Conservation (phyloP, 2,888 invertebrate genomes). For the Apamea sordens region DNA sequence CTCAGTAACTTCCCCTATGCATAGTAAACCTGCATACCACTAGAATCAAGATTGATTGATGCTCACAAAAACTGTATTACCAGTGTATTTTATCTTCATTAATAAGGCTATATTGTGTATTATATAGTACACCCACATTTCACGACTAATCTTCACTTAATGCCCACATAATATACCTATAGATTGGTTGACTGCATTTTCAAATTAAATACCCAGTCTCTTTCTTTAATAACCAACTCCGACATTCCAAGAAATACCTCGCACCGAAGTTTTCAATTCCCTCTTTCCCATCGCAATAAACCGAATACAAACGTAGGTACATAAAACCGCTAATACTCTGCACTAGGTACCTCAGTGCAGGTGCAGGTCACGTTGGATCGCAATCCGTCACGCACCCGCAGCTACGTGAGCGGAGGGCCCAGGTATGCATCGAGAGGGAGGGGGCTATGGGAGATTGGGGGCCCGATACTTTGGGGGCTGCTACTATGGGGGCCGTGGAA, state of each 20-base stretch:
- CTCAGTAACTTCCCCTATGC: not conserved
- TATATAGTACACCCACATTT: not conserved
- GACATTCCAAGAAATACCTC: constrained; percentile 2
- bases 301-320: not conserved
- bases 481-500: not conserved
- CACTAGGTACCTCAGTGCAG: constrained; percentile 25
- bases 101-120: not conserved
- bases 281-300: constrained; percentile 26
- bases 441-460: not conserved
- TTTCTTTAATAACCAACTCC: not conserved
- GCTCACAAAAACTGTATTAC: not conserved
- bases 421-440: constrained; percentile 26
- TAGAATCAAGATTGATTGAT: not conserved
- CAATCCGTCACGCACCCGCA: constrained; percentile 52
- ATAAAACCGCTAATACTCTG: constrained; percentile 31
- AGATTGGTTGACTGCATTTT: not conserved
- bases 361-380: constrained; percentile 52
- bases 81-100: not conserved
- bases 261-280: not conserved
- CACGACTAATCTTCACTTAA: not conserved
- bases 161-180: not conserved
- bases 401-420: constrained; percentile 42
- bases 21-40: not conserved
- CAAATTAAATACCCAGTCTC: not conserved
- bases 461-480: not conserved